Evolutionary conservation across 2,888 invertebrate species (phyloP), one percentile per base, ranked within the genome.

Genomic region (Drosophila multiciliata): DNA sequence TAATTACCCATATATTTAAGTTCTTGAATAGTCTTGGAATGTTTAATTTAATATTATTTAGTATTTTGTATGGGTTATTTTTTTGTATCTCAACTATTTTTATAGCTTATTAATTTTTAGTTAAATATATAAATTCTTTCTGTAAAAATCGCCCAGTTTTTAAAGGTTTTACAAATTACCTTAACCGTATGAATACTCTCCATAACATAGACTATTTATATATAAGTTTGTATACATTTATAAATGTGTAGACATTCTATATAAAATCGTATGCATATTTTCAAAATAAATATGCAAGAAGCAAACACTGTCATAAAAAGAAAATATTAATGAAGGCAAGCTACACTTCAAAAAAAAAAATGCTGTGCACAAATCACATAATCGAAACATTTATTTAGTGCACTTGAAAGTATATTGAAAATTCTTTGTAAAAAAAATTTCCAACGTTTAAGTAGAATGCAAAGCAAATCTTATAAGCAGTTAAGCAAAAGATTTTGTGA

Each of bases 401-500:
- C 84, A 82, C 64, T 73, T 67, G n/a, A 62, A 40, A 73, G 23
- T 53, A 66, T 59, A 61, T 62, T 35, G 33, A 52, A 59, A 74
- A 61, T 64, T 77, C 35, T 54, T 66, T 40, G 40, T 32, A 48
- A 49, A 20, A 52, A n/a, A 52, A 45, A 49, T 61, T 20, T 72
- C 35, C 53, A 78, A 68, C 49, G 17, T 15, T 59, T 36, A 12
- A 66, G 50, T 62, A 49, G 15, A 53, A 67, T 58, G 80, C 80
- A 86, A 86, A 78, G 36, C 20, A 85, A 80, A 58, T 35, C 20
- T 38, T 73, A 48, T 36, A 85, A 80, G 82, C 87, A 63, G 45
- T 76, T 61, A 69, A 84, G 84, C 84, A 83, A 86, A 84, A 66
- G 52, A 75, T 70, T 68, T 72, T 33, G 11, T 65, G 12, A 63